These are phyloP conservation scores for Pagrus major DNA, from an alignment of 2,113 vertebrate species.

Conservation along the genomic window DNA sequence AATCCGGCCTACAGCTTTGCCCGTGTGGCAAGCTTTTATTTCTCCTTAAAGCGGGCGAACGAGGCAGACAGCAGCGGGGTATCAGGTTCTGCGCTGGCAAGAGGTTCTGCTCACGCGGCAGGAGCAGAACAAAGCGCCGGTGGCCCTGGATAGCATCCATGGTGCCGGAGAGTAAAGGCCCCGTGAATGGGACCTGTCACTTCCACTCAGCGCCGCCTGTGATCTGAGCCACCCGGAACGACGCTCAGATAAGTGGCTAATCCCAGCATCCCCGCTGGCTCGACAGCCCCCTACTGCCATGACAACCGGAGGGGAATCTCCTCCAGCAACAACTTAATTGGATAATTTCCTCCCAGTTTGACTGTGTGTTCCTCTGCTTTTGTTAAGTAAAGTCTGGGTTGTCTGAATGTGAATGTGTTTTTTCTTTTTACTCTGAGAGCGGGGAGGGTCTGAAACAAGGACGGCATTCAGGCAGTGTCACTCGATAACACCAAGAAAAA, in stretches of 20 bases:
- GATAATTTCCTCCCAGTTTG: constrained; percentile 75
- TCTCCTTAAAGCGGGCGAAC: constrained; percentile 53
- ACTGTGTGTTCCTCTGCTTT: constrained; percentile 55
- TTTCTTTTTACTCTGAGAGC: constrained; percentile 37
- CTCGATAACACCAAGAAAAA: too few species aligned
- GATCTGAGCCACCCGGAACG: constrained; percentile 78
- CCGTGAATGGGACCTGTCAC: constrained; percentile 78
- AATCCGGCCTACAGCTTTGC: constrained; percentile 42
- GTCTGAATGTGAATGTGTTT: constrained; percentile 44
- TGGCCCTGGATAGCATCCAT: constrained; percentile 70
- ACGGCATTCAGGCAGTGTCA: constrained; percentile 3
- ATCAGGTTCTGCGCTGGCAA: constrained; percentile 70
- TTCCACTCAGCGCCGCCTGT: constrained; percentile 76
- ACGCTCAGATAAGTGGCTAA: constrained; percentile 76
- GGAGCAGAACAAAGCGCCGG: constrained; percentile 68
- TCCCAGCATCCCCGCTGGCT: constrained; percentile 71
- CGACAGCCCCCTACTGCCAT: constrained; percentile 68
- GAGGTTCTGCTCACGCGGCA: constrained; percentile 62
- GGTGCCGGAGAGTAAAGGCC: constrained; percentile 64
- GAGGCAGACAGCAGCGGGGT: constrained; percentile 49
- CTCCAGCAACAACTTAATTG: constrained; percentile 76
- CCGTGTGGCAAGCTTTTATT: constrained; percentile 56
- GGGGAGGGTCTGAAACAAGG: constrained; percentile 32
- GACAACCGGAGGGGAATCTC: constrained; percentile 74
- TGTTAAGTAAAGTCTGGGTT: constrained; percentile 65